These are phyloP conservation scores for Pyrocephalus nanus DNA, from an alignment of 2,797 vertebrate species.

Conservation along the genomic window DNA sequence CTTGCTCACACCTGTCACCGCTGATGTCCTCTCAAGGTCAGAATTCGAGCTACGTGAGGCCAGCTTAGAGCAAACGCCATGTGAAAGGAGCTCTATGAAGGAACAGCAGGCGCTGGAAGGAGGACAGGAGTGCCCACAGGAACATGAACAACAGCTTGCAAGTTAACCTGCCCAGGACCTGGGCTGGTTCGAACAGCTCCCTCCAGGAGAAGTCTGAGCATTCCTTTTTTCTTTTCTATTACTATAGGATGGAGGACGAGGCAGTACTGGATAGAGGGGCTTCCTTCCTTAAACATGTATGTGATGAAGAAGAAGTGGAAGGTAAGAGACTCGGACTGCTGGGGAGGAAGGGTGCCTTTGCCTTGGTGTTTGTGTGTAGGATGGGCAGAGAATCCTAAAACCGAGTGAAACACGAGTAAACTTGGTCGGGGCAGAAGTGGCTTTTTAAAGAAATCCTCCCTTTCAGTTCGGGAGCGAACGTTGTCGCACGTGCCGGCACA, in stretches of 20 bases:
- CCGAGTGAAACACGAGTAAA: background rate
- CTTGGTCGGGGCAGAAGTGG: rapidly evolving
- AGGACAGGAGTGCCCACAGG: constrained; percentile 33
- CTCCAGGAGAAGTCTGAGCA: constrained; percentile 95
- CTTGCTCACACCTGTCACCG: constrained; percentile 69
- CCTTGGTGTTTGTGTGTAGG: background rate
- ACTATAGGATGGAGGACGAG: constrained; percentile 99
- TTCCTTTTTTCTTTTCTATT: constrained; percentile 98
- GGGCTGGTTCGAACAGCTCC: constrained; percentile 83
- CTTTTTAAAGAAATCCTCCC: background rate
- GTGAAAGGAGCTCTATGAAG: constrained; percentile 63
- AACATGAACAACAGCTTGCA: constrained; percentile 82
- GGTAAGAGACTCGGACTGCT: constrained; percentile 78
- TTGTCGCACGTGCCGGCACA: rapidly evolving
- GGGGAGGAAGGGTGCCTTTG: background rate
- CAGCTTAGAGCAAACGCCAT: constrained; percentile 22
- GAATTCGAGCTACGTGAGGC: constrained; percentile 54
- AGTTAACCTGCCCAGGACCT: constrained; percentile 83
- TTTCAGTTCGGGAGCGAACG: rapidly evolving
- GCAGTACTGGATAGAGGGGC: constrained; percentile 96
- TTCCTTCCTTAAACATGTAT: constrained; percentile 92
- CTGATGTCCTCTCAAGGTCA: constrained; percentile 77
- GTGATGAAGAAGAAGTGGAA: constrained; percentile 95
- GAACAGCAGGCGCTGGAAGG: constrained; percentile 40
- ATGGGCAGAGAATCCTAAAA: background rate